Evolutionary conservation across 92 coral and sea anemone species (phyloP), one percentile per base, ranked within the genome.

Genomic region (Scolanthus callimorphus): DNA sequence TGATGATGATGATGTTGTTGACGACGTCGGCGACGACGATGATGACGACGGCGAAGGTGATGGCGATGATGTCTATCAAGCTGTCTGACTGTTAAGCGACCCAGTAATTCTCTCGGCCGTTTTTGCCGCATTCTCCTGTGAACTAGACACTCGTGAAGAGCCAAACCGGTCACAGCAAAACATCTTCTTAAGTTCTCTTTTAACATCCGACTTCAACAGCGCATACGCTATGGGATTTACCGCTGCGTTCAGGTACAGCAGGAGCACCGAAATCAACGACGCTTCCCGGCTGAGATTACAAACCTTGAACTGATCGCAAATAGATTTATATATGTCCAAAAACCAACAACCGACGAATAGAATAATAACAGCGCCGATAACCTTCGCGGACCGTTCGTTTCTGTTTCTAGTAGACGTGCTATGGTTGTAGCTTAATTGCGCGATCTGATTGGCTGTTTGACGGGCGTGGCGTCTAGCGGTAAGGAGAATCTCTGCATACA

Each of bases 381-480:
- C 73, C 4, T 53, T 28, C 4, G 54, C 59, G 8, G 61, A 52
- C 8, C 62, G 61, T 55, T 66, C 73, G 3, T 60, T 66, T 11
- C 73, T 57, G 28, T 53, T 38, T 2, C 73, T 50, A 17, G 17
- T 13, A 17, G 62, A 39, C 17, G 29, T 31, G 2, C 27, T 39
- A 26, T 68, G 70, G 27, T 77, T 77, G 39, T 49, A 77, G n/a
- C 65, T 71, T 10, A 77, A 38, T 39, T 77, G 83, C 12, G 76
- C 69, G n/a, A 45, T 60, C 24, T 67, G 63, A 4, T 13, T 29
- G 3, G 83, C 77, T 12, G 77, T 68, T 27, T 77, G 83, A 15
- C 77, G 63, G 20, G 63, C 73, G 48, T 61, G 83, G 2, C 83
- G 59, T 46, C 77, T 59, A 21, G 83, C 75, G 27, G 57, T 69